These are phyloP conservation scores for Leptobrachium leishanense DNA, from an alignment of 2,113 vertebrate genomes.

Conservation along the genomic window DNA sequence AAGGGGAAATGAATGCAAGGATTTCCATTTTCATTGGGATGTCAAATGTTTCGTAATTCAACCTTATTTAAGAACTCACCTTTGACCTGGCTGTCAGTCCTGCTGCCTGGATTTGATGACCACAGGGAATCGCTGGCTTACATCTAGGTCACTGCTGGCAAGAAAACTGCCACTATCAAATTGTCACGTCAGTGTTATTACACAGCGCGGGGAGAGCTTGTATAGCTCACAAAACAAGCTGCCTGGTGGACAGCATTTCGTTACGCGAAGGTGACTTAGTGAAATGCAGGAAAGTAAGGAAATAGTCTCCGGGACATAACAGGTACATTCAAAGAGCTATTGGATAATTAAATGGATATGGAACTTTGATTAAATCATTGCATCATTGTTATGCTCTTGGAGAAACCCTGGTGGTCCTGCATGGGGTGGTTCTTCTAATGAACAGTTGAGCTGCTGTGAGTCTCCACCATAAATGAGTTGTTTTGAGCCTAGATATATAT, in stretches of 20 bases:
- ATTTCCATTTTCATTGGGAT: slow-evolving; percentile 82
- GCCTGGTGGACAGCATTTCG: slow-evolving; percentile 16
- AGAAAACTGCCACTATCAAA: slow-evolving; percentile 79
- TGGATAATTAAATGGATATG: too few relatives aligned
- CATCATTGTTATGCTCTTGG: too few relatives aligned
- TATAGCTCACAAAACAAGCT: slow-evolving; percentile 48
- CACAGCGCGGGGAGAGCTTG: slow-evolving; percentile 66
- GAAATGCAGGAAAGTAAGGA: slow-evolving; percentile 5
- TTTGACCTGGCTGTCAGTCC: slow-evolving; percentile 76
- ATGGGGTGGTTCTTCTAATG: too few relatives aligned
- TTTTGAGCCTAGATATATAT: too few relatives aligned
- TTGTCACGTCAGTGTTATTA: slow-evolving; percentile 79
- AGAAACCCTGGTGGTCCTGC: too few relatives aligned
- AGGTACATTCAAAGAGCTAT: too few relatives aligned
- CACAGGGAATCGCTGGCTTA: slow-evolving; percentile 79
- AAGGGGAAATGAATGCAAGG: slow-evolving; percentile 58
- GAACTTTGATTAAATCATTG: too few relatives aligned
- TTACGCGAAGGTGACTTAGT: slow-evolving; percentile 30
- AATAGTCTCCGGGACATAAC: too few relatives aligned
- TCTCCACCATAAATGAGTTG: too few relatives aligned
- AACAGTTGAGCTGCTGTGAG: too few relatives aligned
- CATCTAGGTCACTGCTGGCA: slow-evolving; percentile 81
- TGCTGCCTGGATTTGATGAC: slow-evolving; percentile 72
- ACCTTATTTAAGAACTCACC: slow-evolving; percentile 87
- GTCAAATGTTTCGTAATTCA: slow-evolving; percentile 74